Conservation (phyloP, 2,113 vertebrate genomes). For the Fregetta grallaria region DNA sequence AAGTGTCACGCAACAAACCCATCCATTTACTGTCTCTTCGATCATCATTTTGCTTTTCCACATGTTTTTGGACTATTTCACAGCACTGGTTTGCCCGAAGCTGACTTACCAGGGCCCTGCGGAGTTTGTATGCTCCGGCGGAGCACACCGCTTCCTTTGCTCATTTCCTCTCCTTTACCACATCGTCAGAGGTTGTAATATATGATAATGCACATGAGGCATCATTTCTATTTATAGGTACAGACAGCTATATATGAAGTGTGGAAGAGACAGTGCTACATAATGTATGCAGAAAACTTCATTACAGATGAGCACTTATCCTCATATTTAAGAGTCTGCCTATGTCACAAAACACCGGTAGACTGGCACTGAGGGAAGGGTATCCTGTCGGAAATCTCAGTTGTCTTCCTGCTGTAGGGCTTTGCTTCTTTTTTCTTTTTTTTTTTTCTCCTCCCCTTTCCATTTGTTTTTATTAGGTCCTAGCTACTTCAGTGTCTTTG, state of each 20-base stretch:
- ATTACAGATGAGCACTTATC: neutral
- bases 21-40: neutral
- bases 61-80: neutral
- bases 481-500: neutral
- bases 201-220: neutral
- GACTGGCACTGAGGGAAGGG: neutral
- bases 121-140: neutral
- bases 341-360: neutral
- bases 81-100: neutral
- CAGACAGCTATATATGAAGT: neutral
- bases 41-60: neutral
- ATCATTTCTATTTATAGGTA: conserved; percentile 45
- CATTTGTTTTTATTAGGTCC: neutral
- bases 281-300: neutral
- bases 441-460: rapidly evolving
- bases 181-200: conserved; percentile 20
- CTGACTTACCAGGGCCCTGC: neutral
- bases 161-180: conserved; percentile 30
- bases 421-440: neutral
- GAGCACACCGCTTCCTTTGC: conserved; percentile 16
- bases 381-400: neutral
- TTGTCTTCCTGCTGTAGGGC: neutral
- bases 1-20: neutral
- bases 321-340: neutral
- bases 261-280: neutral